phyloP scores from a whole-genome alignment of 2,113 vertebrate species.

The Chaetorhynchus papuensis region DNA sequence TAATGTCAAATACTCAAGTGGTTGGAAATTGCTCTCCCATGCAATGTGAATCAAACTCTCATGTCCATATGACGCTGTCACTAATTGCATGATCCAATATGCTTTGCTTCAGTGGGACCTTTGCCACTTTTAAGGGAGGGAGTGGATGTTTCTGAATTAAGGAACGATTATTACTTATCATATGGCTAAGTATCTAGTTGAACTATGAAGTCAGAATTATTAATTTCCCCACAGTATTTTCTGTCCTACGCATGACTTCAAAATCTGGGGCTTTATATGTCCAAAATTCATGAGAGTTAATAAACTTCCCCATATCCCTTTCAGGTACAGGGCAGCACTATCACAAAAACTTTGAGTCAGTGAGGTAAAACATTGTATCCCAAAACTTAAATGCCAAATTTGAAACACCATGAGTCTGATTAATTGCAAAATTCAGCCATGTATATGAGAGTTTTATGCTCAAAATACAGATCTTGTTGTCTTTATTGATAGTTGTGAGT shows the following conservation, averaged over 20 bases:
- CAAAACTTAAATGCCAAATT: background rate
- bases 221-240: background rate
- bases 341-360: background rate
- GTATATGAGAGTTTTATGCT: background rate
- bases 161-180: background rate
- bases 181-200: background rate
- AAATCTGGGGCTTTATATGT: background rate
- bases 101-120: background rate
- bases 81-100: background rate
- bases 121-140: background rate
- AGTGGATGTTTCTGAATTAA: background rate
- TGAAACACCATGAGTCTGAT: background rate
- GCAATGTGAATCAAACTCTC: background rate
- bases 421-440: background rate
- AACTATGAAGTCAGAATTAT: background rate
- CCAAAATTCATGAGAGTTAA: background rate
- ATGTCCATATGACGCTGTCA: background rate
- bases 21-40: background rate
- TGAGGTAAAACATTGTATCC: background rate
- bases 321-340: background rate
- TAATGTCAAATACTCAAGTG: slow-evolving; percentile 18
- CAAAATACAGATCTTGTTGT: background rate
- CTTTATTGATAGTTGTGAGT: background rate
- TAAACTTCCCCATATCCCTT: background rate
- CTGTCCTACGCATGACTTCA: background rate